These are phyloP conservation scores for Caenorhabditis panamensis DNA, from an alignment of 2,888 invertebrate genomes.

Conservation along the genomic window DNA sequence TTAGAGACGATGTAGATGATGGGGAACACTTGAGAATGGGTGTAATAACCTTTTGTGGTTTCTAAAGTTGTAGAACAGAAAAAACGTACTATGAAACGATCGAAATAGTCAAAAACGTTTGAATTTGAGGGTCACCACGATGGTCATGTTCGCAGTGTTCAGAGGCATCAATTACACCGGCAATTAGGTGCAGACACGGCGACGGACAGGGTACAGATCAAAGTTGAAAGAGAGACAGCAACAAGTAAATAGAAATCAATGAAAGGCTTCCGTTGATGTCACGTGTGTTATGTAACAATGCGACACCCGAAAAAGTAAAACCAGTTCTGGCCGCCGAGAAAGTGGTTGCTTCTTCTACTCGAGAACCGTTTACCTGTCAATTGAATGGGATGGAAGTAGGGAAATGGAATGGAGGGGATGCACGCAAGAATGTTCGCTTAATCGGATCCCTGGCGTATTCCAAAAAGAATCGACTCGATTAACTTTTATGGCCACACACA, in stretches of 20 bases:
- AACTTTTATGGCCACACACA: slow-evolving; percentile 44
- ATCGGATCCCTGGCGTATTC: slow-evolving; percentile 25
- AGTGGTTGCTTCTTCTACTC: slow-evolving; percentile 19
- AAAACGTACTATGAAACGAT: too few species aligned
- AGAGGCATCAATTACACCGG: slow-evolving; percentile 48
- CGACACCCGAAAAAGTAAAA: neutral
- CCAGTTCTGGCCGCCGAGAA: neutral
- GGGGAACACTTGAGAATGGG: neutral
- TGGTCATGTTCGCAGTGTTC: slow-evolving; percentile 22
- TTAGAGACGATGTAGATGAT: neutral
- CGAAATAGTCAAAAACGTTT: too few species aligned
- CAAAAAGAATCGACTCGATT: slow-evolving; percentile 33
- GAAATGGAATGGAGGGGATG: slow-evolving; percentile 5
- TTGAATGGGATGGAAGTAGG: slow-evolving; percentile 16
- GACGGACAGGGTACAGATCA: slow-evolving; percentile 3
- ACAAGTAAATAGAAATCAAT: neutral
- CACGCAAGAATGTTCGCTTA: slow-evolving; percentile 35
- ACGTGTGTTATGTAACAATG: slow-evolving; percentile 49
- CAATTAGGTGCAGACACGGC: slow-evolving; percentile 35
- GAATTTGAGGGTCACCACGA: slow-evolving; percentile 35
- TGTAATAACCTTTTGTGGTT: too few species aligned
- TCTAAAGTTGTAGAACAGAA: neutral
- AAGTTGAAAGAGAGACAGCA: slow-evolving; percentile 12
- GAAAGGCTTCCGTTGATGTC: slow-evolving; percentile 1
- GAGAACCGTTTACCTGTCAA: slow-evolving; percentile 38